Percentiles rank a stretch among this genome's conserved stretches.
phyloP scores from a whole-genome alignment of 2,113 vertebrate species.

The Penelope pileata region DNA sequence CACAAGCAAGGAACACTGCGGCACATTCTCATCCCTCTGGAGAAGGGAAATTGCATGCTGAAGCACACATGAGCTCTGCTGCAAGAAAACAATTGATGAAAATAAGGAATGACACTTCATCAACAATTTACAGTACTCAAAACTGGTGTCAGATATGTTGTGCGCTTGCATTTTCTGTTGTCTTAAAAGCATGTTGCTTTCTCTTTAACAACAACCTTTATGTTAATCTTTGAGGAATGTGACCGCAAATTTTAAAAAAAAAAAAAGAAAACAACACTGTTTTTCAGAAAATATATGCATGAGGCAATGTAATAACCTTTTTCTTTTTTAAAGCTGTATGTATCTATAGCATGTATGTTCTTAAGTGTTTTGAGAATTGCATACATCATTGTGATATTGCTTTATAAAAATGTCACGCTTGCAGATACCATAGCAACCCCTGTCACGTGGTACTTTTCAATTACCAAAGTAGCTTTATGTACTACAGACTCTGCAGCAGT shows the following conservation, averaged over 20 bases:
- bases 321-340: background rate
- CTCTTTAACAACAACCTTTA: background rate
- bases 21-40: background rate
- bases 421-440: constrained; percentile 35
- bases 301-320: background rate
- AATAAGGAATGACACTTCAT: constrained; percentile 36
- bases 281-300: background rate
- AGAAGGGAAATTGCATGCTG: constrained; percentile 15
- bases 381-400: background rate
- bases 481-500: background rate
- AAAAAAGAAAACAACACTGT: background rate
- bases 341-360: background rate
- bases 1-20: constrained; percentile 38
- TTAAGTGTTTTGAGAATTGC: background rate
- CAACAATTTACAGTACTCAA: constrained; percentile 61
- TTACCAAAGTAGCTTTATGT: background rate
- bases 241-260: background rate
- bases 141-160: background rate
- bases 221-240: background rate
- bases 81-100: constrained; percentile 37
- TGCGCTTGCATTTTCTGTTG: background rate
- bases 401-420: background rate
- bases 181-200: background rate
- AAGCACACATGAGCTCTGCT: constrained; percentile 14
- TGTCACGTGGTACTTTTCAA: background rate